phyloP scores from a whole-genome alignment of 2,888 invertebrate genomes.

The Phragmatobia fuliginosa region DNA sequence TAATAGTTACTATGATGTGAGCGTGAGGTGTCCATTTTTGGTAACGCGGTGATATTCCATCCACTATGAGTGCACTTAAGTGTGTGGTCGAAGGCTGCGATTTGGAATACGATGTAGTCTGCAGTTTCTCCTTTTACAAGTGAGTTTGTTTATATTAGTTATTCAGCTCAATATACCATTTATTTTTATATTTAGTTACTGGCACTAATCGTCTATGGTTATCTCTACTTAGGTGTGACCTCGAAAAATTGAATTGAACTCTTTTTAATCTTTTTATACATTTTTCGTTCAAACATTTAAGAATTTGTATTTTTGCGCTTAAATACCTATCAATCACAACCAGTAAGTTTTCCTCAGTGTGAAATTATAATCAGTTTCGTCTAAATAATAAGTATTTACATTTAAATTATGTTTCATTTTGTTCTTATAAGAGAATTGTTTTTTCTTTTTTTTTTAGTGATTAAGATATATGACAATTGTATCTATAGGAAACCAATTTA shows the following conservation, averaged over 20 bases:
- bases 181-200: slow-evolving; percentile 28
- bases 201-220: slow-evolving; percentile 39
- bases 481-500: no score
- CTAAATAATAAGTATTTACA: neutral
- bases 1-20: slow-evolving; percentile 77
- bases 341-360: neutral
- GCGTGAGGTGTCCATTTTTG: slow-evolving; percentile 72
- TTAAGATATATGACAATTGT: no score
- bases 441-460: no score
- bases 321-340: slow-evolving; percentile 12
- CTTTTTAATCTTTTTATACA: slow-evolving; percentile 48
- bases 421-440: no score
- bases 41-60: slow-evolving; percentile 66
- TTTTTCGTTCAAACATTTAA: slow-evolving; percentile 29
- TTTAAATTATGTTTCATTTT: neutral
- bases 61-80: slow-evolving; percentile 79
- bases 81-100: slow-evolving; percentile 84
- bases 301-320: slow-evolving; percentile 25
- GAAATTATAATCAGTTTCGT: neutral
- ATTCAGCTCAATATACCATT: slow-evolving; percentile 19
- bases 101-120: slow-evolving; percentile 83
- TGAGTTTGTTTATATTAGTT: slow-evolving; percentile 70
- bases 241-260: slow-evolving; percentile 42
- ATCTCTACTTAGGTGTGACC: slow-evolving; percentile 43
- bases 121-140: slow-evolving; percentile 86